Conservation (phyloP, 1,140 invertebrate species). For the Pygmarrhopalites habei region DNA sequence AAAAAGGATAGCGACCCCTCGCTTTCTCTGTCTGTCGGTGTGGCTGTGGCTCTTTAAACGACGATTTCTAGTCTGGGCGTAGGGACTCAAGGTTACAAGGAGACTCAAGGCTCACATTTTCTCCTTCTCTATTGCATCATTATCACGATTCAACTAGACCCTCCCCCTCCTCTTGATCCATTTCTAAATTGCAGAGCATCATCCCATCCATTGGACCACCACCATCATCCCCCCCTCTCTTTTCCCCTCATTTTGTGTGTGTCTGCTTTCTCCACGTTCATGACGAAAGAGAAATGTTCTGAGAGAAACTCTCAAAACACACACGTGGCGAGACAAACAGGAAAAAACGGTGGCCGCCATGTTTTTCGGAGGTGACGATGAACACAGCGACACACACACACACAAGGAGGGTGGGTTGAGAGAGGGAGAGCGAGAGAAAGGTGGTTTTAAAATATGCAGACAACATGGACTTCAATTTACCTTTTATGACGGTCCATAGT, state of each 20-base stretch:
- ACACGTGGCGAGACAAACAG: neutral
- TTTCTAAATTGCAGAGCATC: conserved; percentile 20
- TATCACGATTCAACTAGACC: conserved; percentile 21
- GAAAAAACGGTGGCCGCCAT: neutral
- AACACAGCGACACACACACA: too few relatives aligned
- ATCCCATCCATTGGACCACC: neutral
- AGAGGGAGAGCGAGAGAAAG: too few relatives aligned
- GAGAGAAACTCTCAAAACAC: neutral
- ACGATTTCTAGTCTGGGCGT: conserved; percentile 34
- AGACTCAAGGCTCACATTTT: conserved; percentile 26
- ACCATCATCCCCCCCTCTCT: neutral
- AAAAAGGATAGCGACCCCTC: too few relatives aligned
- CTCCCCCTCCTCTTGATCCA: conserved; percentile 19
- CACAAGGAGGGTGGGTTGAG: too few relatives aligned
- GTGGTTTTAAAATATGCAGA: too few relatives aligned
- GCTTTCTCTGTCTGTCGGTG: too few relatives aligned
- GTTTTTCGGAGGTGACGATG: too few relatives aligned
- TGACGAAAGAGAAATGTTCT: too few relatives aligned
- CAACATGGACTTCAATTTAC: neutral
- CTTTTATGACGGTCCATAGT: neutral
- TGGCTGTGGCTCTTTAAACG: too few relatives aligned
- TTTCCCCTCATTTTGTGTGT: neutral
- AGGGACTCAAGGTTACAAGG: neutral
- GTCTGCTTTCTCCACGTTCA: neutral
- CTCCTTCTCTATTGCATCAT: conserved; percentile 17